Base-by-base conservation (phyloP, 2,888 invertebrate species). In the Diarsia dahlii region DNA sequence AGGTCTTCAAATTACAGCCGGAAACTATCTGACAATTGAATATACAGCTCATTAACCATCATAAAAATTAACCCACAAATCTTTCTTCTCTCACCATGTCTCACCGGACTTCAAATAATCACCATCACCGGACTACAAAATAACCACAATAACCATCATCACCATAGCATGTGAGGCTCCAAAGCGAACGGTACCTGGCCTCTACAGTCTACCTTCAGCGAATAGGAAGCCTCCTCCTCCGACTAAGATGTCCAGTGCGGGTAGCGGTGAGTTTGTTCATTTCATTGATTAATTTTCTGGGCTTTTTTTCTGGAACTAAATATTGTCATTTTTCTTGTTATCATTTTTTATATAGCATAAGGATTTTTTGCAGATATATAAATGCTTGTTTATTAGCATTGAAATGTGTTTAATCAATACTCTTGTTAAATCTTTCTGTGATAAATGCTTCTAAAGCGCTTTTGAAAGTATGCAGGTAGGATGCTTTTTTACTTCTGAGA, bases 141-240 rank as follows among this genome's bases (percentile, higher is more conserved):
- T 83, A 83, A 80, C 80, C 65, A 28, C 28, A 65, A 69, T 84
- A 80, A 81, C 84, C 68, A 78, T 80, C 76, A 34, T 28, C 28
- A 28, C 28, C 76, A 34, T 65, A 96, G 96, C 94, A 54, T 94
- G 94, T 78, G 96, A 96, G 56, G 90, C 89, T 12, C 94, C 95
- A 60, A 96, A 95, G 89, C 90, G 92, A 67, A 91, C 93, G 1
- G 92, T 95, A 5, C 89, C 94, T 0, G 95, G 95, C 0, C 68
- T 96, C 3, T 95, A 95, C 88, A 92, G 94, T 60, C 65, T 95
- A 34, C 95, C 96, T 0, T 93, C 95, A 0, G 94, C 93, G 2
- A 94, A 81, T 68, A 88, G 95, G 74, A 95, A 94, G 74, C 96
- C 96, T 0, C 96, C 96, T n/a, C 95, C 96, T 4, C 95, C 96